Evolutionary conservation across 2,113 vertebrate species (phyloP).

Genomic region (Notothenia coriiceps): DNA sequence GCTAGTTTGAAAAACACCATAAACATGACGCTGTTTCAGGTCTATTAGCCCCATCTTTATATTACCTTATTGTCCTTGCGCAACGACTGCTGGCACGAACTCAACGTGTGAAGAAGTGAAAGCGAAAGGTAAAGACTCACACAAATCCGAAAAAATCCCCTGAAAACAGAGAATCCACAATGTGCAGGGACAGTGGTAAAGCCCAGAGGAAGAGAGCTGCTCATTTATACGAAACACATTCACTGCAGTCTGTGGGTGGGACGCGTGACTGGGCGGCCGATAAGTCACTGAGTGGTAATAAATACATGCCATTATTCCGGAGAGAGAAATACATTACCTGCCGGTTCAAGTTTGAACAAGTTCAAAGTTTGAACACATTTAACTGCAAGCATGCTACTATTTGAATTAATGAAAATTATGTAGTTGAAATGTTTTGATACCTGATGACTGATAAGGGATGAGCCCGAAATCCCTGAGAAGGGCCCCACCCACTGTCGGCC

Average conservation of each 20-base stretch:
- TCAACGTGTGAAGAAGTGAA: neutral
- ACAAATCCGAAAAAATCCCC: neutral
- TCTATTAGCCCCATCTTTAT: neutral
- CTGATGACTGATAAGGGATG: no score
- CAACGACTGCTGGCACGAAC: neutral
- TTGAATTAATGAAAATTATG: no score
- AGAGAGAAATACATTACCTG: no score
- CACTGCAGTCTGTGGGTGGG: slow-evolving; percentile 30
- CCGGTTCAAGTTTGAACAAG: no score
- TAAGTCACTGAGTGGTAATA: slow-evolving; percentile 17
- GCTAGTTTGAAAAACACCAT: neutral
- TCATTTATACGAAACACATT: slow-evolving; percentile 37
- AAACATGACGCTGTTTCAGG: no score
- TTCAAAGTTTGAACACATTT: no score
- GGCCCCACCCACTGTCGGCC: neutral
- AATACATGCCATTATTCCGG: slow-evolving; percentile 6
- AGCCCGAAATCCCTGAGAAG: no score
- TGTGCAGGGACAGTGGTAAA: neutral
- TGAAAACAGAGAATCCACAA: rapidly evolving
- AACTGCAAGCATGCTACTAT: no score
- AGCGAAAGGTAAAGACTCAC: neutral
- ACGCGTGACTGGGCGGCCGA: slow-evolving; percentile 70
- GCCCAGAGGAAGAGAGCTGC: neutral
- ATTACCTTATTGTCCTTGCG: slow-evolving; percentile 25
- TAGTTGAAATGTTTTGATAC: no score